These are phyloP conservation scores for Climacteris rufus DNA, from an alignment of 2,113 vertebrate genomes.

Conservation along the genomic window DNA sequence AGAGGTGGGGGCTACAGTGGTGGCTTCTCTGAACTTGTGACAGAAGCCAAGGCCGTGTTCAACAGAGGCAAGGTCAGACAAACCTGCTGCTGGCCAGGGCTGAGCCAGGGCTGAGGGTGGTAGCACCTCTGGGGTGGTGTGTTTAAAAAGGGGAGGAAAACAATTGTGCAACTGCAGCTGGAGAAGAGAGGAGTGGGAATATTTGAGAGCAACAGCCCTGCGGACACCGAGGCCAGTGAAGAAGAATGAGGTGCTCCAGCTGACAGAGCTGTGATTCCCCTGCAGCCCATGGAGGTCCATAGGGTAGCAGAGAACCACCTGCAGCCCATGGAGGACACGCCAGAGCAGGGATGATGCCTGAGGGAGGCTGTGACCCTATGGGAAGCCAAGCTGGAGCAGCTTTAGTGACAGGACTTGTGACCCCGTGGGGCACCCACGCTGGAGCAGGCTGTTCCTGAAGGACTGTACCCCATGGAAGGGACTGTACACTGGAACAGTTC, in stretches of 20 bases:
- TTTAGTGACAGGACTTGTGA: not conserved
- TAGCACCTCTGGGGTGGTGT: rapidly evolving
- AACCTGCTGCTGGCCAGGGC: rapidly evolving
- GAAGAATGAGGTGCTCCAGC: not conserved
- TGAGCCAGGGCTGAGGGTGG: not conserved
- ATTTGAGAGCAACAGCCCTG: not conserved
- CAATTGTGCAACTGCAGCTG: not conserved
- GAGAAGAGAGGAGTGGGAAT: not conserved
- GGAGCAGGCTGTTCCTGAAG: not conserved
- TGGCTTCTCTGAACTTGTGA: not conserved
- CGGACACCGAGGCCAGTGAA: not conserved
- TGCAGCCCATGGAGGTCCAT: not conserved
- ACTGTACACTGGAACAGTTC: not conserved
- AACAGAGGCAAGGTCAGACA: not conserved
- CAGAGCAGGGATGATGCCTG: not conserved
- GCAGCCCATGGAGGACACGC: not conserved
- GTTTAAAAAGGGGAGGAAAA: not conserved
- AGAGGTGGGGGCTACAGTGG: not conserved
- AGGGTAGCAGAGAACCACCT: too few relatives aligned
- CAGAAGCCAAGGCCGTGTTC: not conserved
- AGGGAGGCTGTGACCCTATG: not conserved
- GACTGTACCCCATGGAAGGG: not conserved
- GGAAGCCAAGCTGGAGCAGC: not conserved
- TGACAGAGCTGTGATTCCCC: not conserved
- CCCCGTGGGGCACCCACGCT: not conserved